phyloP scores from a whole-genome alignment of 2,113 vertebrate genomes.

The Chionodraco myersi region DNA sequence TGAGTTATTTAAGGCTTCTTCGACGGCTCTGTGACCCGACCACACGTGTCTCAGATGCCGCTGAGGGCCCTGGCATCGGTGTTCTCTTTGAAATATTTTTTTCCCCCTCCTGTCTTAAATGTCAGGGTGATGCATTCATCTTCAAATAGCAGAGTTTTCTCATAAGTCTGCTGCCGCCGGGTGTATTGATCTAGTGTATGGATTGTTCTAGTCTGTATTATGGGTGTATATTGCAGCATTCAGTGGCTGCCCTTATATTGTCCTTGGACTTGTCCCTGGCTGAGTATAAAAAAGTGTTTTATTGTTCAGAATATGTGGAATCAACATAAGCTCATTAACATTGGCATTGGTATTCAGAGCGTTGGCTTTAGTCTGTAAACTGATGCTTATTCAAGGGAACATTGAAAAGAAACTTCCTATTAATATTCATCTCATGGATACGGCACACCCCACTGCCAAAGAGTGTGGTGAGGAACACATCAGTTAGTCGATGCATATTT shows the following conservation, averaged over 20 bases:
- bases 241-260: slow-evolving; percentile 3
- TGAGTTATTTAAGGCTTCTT: slow-evolving; percentile 59
- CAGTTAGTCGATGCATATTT: slow-evolving; percentile 7
- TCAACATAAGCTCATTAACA: background rate
- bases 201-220: slow-evolving; percentile 34
- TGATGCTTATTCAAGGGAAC: slow-evolving; percentile 1
- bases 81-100: slow-evolving; percentile 20
- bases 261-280: background rate
- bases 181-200: slow-evolving; percentile 56
- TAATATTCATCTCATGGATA: slow-evolving; percentile 11
- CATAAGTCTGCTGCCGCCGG: slow-evolving; percentile 40
- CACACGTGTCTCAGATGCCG: slow-evolving; percentile 29
- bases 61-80: slow-evolving; percentile 17
- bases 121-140: slow-evolving; percentile 45
- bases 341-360: background rate
- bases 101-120: slow-evolving; percentile 21
- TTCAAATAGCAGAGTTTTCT: slow-evolving; percentile 50
- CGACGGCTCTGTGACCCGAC: slow-evolving; percentile 24
- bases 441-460: background rate
- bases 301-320: background rate
- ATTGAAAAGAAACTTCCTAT: slow-evolving; percentile 6
- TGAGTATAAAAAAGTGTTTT: background rate
- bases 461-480: background rate
- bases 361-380: background rate
- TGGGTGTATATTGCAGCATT: slow-evolving; percentile 34